Base-by-base conservation (phyloP, 2,888 invertebrate species). In the Clostera curtula region DNA sequence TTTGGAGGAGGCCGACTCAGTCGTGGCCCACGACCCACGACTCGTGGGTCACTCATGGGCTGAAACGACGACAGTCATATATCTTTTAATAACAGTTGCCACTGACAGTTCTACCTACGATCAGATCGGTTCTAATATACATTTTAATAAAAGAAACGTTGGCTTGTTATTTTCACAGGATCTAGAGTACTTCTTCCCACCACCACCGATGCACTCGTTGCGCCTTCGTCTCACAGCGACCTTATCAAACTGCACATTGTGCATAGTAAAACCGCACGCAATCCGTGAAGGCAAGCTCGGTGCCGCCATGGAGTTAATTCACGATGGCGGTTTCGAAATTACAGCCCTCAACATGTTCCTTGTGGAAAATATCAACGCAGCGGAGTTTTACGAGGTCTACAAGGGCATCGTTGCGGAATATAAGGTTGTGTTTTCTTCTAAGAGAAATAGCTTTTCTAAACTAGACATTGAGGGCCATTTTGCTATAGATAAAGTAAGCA, bases 301-400 rank as follows among this genome's bases (percentile, higher is more conserved):
- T 0, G 73, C 85, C 27, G 91, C 95, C 2, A 27, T 83, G 6
- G 84, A 86, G 27, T 87, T 87, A 14, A 94, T 97, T 24, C 86
- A 88, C 33, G 88, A 90, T n/a, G 88, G 88, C 29, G 90, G 91
- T 1, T 97, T 93, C 56, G 84, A 87, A 22, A 88, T 97, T 20
- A 90, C 91, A 0, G 95, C 93, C 0, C 77, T 96, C 36, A 90
- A 92, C 66, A 90, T 93, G 88, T 88, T 92, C 45, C 84, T 90
- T 34, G 83, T 97, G 49, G 93, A 92, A 49, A 89, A 89, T 36
- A 87, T 90, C 1, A 93, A 95, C 65, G 94, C 95, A 3, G 93
- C 94, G 49, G 96, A 97, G 65, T 97, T 97, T 74, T 89, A 92
- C 56, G 96, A 97, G 76, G 92, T 97, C 3, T 97, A 97, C 68